Evolutionary conservation across 2,797 vertebrate species (phyloP), one percentile per base, ranked within the genome.

Genomic region (Macropodus opercularis): DNA sequence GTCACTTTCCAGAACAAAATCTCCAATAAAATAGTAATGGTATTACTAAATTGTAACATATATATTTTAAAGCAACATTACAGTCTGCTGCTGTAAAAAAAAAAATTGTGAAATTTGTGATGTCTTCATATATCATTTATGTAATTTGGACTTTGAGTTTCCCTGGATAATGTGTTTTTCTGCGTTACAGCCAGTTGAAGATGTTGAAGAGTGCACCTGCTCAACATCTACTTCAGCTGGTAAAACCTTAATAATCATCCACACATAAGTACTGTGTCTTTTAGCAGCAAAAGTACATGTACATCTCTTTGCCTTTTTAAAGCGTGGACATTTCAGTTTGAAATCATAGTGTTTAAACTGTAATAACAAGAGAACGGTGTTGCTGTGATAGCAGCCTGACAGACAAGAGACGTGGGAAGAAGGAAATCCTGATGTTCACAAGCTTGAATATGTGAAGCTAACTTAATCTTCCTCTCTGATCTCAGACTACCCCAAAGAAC

Each of bases 111-210:
- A n/a, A n/a, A n/a, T n/a, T n/a, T n/a, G n/a, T n/a, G n/a, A n/a
- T n/a, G n/a, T n/a, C n/a, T n/a, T n/a, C n/a, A n/a, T n/a, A n/a
- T n/a, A n/a, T n/a, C n/a, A n/a, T n/a, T n/a, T n/a, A n/a, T n/a
- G n/a, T n/a, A n/a, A n/a, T n/a, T n/a, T n/a, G n/a, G n/a, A n/a
- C n/a, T n/a, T n/a, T n/a, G n/a, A n/a, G n/a, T n/a, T 21, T 52
- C 38, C 19, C 18, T 7, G 21, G 4, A 43, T 62, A 0, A 8
- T 42, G 21, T 48, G 24, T 65, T 19, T 77, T 60, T 70, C 5
- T 67, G 23, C 64, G 12, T 79, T 81, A 19, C 56, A 94, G 93
- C 93, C 93, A 21, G 92, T 92, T 57, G 91, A 93, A 80, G 91
- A 91, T 67, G 84, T 78, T 9, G 84, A 86, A 34, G 88, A 90